phyloP scores from a whole-genome alignment of 2,888 invertebrate genomes.

The Amiota minor region DNA sequence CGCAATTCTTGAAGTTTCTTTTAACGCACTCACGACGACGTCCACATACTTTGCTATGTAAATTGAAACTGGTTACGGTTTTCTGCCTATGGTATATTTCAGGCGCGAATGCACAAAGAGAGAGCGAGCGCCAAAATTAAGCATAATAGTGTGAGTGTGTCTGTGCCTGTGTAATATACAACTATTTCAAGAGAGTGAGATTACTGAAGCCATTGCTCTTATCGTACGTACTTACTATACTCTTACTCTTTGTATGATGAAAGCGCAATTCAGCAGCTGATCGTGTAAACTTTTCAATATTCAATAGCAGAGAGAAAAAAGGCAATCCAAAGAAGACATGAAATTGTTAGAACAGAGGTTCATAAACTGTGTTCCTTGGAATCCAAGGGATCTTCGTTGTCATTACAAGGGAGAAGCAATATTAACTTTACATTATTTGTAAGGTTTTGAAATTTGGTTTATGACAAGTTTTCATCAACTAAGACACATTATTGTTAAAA shows the following conservation, averaged over 20 bases:
- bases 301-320: too few species aligned
- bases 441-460: too few species aligned
- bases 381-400: too few species aligned
- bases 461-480: too few species aligned
- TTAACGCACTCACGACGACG: conserved; percentile 48
- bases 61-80: conserved; percentile 63
- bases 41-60: conserved; percentile 58
- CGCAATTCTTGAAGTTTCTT: conserved; percentile 5
- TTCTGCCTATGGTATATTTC: conserved; percentile 23
- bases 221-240: too few species aligned
- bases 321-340: background rate
- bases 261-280: conserved; percentile 17
- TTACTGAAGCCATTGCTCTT: background rate
- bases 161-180: background rate
- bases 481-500: too few species aligned
- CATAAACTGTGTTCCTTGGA: too few species aligned
- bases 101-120: too few species aligned
- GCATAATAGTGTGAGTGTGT: background rate
- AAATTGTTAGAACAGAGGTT: background rate
- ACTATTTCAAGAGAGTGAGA: background rate
- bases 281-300: background rate
- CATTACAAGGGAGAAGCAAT: too few species aligned
- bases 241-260: background rate
- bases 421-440: too few species aligned
- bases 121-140: background rate